A percentile compares a stretch with the other conserved stretches of the same genome.
These are phyloP conservation scores for Morelia viridis DNA, from an alignment of 2,797 vertebrate genomes.

Conservation along the genomic window DNA sequence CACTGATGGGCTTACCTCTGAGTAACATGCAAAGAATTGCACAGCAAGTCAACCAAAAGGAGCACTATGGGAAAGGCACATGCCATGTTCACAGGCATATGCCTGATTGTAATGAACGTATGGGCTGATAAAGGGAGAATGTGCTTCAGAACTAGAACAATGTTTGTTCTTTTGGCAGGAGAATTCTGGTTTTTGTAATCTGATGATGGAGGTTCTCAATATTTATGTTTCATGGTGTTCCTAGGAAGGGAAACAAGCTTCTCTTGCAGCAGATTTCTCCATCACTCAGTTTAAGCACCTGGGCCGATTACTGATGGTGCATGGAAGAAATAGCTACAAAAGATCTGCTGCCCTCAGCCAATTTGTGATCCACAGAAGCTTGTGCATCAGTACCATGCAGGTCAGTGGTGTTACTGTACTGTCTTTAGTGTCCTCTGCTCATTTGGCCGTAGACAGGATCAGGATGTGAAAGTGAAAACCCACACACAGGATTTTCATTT, in stretches of 20 bases:
- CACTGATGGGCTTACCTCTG: background rate
- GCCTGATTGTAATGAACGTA: background rate
- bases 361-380: constrained; percentile 96
- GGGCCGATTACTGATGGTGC: constrained; percentile 95
- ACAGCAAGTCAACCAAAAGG: background rate
- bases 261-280: constrained; percentile 94
- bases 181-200: background rate
- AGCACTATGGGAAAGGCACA: background rate
- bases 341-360: constrained; percentile 95
- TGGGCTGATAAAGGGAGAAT: background rate
- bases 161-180: background rate
- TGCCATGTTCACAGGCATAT: background rate
- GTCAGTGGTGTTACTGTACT: constrained; percentile 66
- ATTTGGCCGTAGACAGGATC: background rate
- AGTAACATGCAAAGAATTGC: background rate
- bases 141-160: background rate
- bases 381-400: constrained; percentile 99
- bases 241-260: constrained; percentile 97
- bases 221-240: constrained; percentile 10
- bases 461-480: background rate
- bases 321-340: constrained; percentile 98
- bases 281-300: constrained; percentile 97
- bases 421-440: background rate
- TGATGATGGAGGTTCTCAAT: background rate
- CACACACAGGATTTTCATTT: background rate